Conservation (phyloP, 2,797 vertebrate species). For the Mastacembelus armatus region DNA sequence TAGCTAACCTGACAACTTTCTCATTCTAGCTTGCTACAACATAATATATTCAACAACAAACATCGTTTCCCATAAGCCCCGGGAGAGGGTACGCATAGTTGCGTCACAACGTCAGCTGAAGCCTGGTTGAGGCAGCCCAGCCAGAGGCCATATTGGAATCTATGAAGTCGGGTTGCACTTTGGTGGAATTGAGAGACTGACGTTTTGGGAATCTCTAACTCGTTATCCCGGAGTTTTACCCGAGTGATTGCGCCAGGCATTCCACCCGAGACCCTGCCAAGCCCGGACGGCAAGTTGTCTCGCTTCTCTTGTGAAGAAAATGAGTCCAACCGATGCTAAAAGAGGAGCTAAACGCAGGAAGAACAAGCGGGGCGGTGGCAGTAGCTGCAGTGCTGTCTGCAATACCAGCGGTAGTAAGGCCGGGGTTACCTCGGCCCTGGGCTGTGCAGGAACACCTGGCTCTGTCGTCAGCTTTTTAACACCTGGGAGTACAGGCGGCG, state of each 20-base stretch:
- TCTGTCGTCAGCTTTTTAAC: constrained; percentile 83
- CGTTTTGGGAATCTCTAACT: constrained; percentile 74
- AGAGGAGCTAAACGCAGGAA: constrained; percentile 97
- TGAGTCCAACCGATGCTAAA: constrained; percentile 98
- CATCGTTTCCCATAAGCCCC: constrained; percentile 77
- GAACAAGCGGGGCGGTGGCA: constrained; percentile 96
- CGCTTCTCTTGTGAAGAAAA: constrained; percentile 75
- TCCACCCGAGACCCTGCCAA: constrained; percentile 75
- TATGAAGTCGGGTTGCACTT: constrained; percentile 90
- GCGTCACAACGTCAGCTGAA: constrained; percentile 83
- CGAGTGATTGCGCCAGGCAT: constrained; percentile 64
- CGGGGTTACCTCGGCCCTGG: constrained; percentile 86
- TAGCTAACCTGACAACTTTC: background rate
- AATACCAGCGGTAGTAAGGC: constrained; percentile 85
- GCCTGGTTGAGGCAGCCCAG: constrained; percentile 85
- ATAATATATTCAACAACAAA: constrained; percentile 35
- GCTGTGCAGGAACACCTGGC: constrained; percentile 80
- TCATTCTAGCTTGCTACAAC: background rate
- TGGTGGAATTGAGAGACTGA: constrained; percentile 79
- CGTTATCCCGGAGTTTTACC: constrained; percentile 64
- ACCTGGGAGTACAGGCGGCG: constrained; percentile 72
- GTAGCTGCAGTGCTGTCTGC: constrained; percentile 86
- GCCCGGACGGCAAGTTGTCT: constrained; percentile 83
- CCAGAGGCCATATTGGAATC: constrained; percentile 94
- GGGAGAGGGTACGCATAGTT: constrained; percentile 28